A percentile compares a stretch with the other conserved stretches of the same genome.
Evolutionary conservation across 2,797 vertebrate genomes (phyloP).

Genomic region (Pseudopleuronectes americanus): DNA sequence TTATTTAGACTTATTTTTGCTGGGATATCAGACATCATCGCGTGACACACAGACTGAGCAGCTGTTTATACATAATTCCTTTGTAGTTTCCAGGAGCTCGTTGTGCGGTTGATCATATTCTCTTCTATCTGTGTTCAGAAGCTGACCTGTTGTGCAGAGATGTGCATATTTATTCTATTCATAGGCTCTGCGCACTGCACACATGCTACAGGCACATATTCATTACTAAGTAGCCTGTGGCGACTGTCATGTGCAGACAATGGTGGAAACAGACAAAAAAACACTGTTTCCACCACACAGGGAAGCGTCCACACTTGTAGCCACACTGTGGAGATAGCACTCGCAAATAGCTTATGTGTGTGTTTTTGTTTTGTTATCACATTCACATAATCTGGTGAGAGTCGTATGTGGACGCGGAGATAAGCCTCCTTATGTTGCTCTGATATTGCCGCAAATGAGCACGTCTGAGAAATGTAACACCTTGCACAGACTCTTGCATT

Average conservation of each 20-base stretch:
- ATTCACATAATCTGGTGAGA: slow-evolving; percentile 77
- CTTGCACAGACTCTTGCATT: slow-evolving; percentile 82
- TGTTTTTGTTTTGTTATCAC: slow-evolving; percentile 62
- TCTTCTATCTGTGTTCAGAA: slow-evolving; percentile 66
- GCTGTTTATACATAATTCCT: slow-evolving; percentile 80
- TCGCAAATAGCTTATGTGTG: slow-evolving; percentile 46
- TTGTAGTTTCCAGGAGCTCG: slow-evolving; percentile 73
- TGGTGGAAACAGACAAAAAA: slow-evolving; percentile 73
- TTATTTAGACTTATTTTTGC: slow-evolving; percentile 73
- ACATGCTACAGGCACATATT: slow-evolving; percentile 82
- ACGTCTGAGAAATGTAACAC: slow-evolving; percentile 83
- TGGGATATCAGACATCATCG: slow-evolving; percentile 69
- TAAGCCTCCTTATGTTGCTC: slow-evolving; percentile 78
- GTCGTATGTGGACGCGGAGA: slow-evolving; percentile 71
- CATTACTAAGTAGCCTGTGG: slow-evolving; percentile 83
- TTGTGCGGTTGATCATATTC: slow-evolving; percentile 72
- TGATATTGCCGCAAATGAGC: slow-evolving; percentile 79
- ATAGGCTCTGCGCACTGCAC: slow-evolving; percentile 67
- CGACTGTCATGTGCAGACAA: slow-evolving; percentile 82
- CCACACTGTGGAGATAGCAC: slow-evolving; percentile 51
- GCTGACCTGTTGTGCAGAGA: slow-evolving; percentile 81
- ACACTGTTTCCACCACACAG: slow-evolving; percentile 61
- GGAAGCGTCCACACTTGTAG: slow-evolving; percentile 79
- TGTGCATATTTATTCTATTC: slow-evolving; percentile 82
- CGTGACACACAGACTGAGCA: slow-evolving; percentile 66